phyloP scores from a whole-genome alignment of 92 coral and sea anemone genomes.

The Epizoanthus stellaris region DNA sequence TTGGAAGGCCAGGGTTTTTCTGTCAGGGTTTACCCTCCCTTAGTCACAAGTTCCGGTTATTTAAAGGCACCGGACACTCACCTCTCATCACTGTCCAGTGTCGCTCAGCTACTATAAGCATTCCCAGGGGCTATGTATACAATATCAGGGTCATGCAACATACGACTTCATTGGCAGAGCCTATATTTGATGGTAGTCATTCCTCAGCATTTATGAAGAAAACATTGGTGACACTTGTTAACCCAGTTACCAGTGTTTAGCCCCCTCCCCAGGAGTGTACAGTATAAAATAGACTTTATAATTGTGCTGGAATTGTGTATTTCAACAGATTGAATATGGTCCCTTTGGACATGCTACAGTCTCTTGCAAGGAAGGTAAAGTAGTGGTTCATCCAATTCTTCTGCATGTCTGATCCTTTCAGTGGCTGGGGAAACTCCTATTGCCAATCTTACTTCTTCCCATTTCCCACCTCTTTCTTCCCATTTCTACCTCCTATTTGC shows the following conservation, averaged over 20 bases:
- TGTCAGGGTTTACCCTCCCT: not conserved
- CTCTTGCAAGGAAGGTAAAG: slow-evolving; percentile 39
- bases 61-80: slow-evolving; percentile 28
- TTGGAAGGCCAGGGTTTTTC: not conserved
- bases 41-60: not conserved
- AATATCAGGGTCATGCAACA: not conserved
- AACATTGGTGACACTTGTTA: no score
- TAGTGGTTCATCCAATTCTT: not conserved
- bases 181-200: not conserved
- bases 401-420: no score
- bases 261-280: no score
- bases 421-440: no score
- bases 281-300: no score
- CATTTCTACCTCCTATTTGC: not conserved
- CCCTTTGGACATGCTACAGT: slow-evolving; percentile 26
- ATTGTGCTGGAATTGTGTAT: not conserved
- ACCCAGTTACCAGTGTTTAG: no score
- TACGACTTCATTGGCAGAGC: not conserved
- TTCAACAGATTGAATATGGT: slow-evolving; percentile 13
- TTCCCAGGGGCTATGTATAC: not conserved
- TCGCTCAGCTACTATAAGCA: not conserved
- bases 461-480: no score
- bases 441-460: no score
- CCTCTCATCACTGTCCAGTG: not conserved
- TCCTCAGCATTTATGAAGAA: no score